These are phyloP conservation scores for Acleris emargana DNA, from an alignment of 2,888 invertebrate genomes.

Conservation along the genomic window DNA sequence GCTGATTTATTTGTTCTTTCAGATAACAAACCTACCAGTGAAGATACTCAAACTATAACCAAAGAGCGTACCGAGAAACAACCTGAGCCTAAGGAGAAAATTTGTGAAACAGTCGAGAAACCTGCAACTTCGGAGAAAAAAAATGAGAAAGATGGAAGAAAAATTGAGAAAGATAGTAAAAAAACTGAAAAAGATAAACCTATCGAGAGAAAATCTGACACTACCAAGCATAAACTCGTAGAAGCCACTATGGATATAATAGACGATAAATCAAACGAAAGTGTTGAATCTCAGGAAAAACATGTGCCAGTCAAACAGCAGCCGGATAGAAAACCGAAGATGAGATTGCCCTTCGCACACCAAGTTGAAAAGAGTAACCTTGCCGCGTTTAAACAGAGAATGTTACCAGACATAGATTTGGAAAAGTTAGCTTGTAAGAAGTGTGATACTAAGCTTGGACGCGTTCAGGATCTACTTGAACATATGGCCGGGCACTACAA, in stretches of 20 bases:
- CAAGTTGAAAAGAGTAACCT: constrained; percentile 72
- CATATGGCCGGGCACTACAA: constrained; percentile 88
- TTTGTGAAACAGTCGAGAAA: constrained; percentile 23
- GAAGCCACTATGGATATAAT: constrained; percentile 50
- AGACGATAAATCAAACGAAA: constrained; percentile 51
- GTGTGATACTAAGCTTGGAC: constrained; percentile 77
- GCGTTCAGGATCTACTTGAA: constrained; percentile 78
- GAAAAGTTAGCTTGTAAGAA: constrained; percentile 76
- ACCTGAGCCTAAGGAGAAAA: constrained; percentile 5
- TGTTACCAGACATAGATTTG: constrained; percentile 68
- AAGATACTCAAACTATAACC: constrained; percentile 40
- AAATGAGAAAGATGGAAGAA: not conserved
- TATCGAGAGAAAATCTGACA: constrained; percentile 2
- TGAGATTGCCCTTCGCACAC: constrained; percentile 63
- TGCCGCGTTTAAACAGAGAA: constrained; percentile 64
- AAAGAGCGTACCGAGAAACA: constrained; percentile 42
- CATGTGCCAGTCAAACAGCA: constrained; percentile 11
- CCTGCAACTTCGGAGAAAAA: constrained; percentile 36
- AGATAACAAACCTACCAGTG: constrained; percentile 53
- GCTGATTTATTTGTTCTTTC: constrained; percentile 29
- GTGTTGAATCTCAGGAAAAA: constrained; percentile 53
- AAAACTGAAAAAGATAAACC: not conserved
- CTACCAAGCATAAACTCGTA: constrained; percentile 38
- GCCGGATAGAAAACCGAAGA: constrained; percentile 43
- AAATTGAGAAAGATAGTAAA: not conserved